Percentiles rank a stretch among this genome's conserved stretches.
Conservation (phyloP, 2,797 vertebrate genomes). For the Schizothorax lantsangensis region DNA sequence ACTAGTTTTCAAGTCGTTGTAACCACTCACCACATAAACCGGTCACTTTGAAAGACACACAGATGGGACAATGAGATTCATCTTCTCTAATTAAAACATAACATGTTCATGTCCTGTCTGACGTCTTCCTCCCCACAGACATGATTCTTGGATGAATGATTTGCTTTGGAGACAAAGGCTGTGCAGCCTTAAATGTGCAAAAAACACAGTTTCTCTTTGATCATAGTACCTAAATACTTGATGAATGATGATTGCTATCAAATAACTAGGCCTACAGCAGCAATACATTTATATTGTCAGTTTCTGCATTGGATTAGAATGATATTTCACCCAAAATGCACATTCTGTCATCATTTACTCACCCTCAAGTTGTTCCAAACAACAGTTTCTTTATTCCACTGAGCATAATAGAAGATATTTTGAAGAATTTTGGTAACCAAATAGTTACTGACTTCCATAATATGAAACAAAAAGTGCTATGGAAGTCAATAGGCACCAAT, state of each 20-base stretch:
- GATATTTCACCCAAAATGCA: neutral
- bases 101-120: constrained; percentile 72
- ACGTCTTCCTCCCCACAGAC: constrained; percentile 61
- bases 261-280: constrained; percentile 72
- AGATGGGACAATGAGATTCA: constrained; percentile 80
- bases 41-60: constrained; percentile 72
- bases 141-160: constrained; percentile 62
- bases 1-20: constrained; percentile 77
- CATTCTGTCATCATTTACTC: neutral
- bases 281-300: constrained; percentile 64
- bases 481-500: neutral
- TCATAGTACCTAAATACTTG: constrained; percentile 63
- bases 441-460: neutral
- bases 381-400: neutral
- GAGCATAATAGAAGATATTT: neutral
- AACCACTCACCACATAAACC: constrained; percentile 82
- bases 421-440: neutral
- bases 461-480: neutral
- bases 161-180: constrained; percentile 64
- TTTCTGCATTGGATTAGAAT: constrained; percentile 59
- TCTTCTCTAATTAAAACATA: constrained; percentile 80
- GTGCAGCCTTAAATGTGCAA: constrained; percentile 66
- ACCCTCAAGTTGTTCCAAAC: neutral
- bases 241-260: constrained; percentile 75
- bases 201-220: constrained; percentile 79